Evolutionary conservation across 2,888 invertebrate genomes (phyloP).

Genomic region (Leptogaster cylindrica): DNA sequence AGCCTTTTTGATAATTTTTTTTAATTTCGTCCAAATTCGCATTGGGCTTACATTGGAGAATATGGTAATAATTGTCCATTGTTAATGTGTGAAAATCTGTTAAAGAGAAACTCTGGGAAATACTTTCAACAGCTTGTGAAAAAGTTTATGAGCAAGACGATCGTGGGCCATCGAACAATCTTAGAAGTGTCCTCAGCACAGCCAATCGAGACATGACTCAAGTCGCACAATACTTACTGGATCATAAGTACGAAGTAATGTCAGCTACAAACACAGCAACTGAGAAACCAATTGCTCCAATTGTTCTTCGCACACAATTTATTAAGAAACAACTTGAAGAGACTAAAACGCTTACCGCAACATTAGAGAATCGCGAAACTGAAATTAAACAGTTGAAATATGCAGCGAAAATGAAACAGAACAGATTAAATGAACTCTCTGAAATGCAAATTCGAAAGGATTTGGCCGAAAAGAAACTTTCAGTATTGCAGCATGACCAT

Average conservation of each 20-base stretch:
- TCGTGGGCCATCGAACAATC: slow-evolving; percentile 72
- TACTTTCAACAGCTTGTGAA: slow-evolving; percentile 65
- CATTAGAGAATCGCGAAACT: slow-evolving; percentile 90
- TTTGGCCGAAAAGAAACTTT: slow-evolving; percentile 87
- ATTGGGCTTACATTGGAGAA: too few species aligned
- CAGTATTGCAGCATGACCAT: slow-evolving; percentile 78
- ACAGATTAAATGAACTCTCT: slow-evolving; percentile 87
- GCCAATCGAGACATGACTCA: slow-evolving; percentile 70
- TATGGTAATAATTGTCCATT: too few species aligned
- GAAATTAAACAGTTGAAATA: slow-evolving; percentile 90
- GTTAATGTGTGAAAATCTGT: too few species aligned
- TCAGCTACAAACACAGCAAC: slow-evolving; percentile 59
- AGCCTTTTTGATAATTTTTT: too few species aligned
- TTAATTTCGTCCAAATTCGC: too few species aligned
- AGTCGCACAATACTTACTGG: slow-evolving; percentile 76
- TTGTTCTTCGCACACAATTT: slow-evolving; percentile 79
- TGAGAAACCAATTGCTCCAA: slow-evolving; percentile 71
- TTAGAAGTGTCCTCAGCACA: slow-evolving; percentile 68
- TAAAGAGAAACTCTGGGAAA: slow-evolving; percentile 76
- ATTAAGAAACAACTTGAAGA: slow-evolving; percentile 94
- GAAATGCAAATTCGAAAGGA: slow-evolving; percentile 92
- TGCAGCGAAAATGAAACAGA: slow-evolving; percentile 87
- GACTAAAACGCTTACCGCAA: slow-evolving; percentile 85
- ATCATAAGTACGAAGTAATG: slow-evolving; percentile 83
- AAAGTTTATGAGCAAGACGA: slow-evolving; percentile 69